Conservation (phyloP, 1,140 invertebrate species). For the Caenorhabditis elegans region DNA sequence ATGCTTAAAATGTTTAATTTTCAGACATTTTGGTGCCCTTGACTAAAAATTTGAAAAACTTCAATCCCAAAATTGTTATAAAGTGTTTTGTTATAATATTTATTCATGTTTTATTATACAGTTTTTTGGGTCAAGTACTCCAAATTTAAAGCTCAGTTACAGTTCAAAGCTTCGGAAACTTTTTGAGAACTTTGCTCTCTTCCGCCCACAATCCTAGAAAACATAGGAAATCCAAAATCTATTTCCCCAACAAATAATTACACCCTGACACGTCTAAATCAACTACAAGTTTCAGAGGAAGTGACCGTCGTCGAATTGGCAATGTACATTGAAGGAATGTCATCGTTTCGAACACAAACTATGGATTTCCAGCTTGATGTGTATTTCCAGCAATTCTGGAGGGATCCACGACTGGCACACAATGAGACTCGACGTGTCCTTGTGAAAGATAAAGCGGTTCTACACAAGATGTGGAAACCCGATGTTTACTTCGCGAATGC, state of each 20-base stretch:
- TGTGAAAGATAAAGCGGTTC: constrained; percentile 71
- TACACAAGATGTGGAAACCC: constrained; percentile 68
- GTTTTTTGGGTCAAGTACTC: no score
- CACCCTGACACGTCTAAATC: not conserved
- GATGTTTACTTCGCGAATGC: constrained; percentile 67
- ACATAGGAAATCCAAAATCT: not conserved
- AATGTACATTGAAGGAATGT: constrained; percentile 65
- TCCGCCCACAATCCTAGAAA: not conserved
- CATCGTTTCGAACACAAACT: constrained; percentile 61
- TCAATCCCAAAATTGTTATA: no score
- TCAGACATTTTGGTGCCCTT: no score
- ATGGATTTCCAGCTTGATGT: constrained; percentile 73
- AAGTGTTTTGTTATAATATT: no score
- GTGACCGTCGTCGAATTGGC: constrained; percentile 61
- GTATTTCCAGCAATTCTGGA: constrained; percentile 72
- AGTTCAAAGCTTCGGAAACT: not conserved
- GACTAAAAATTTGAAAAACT: no score
- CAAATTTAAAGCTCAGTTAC: no score
- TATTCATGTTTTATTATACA: no score
- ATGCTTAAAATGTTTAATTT: no score
- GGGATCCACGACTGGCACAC: constrained; percentile 70
- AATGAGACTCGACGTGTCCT: constrained; percentile 69
- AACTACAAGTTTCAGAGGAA: constrained; percentile 42
- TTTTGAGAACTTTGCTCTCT: no score
- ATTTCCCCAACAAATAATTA: not conserved